Evolutionary conservation across 1,140 invertebrate species (phyloP).

Genomic region (Ceratosolen solmsi): DNA sequence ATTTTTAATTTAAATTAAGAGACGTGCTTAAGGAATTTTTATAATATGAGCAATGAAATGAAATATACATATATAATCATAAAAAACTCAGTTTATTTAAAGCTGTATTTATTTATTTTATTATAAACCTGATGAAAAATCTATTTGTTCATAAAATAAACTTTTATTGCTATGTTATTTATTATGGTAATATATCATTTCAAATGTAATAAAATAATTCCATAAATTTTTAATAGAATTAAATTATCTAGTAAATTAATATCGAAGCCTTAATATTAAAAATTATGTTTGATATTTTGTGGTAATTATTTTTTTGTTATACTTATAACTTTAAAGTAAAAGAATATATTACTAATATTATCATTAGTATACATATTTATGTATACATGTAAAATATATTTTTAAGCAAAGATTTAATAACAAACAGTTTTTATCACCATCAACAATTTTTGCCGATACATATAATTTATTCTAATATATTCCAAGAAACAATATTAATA

Average conservation of each 20-base stretch:
- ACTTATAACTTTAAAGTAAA: neutral
- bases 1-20: neutral
- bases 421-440: too few relatives aligned
- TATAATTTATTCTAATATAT: neutral
- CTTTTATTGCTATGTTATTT: constrained; percentile 13
- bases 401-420: too few relatives aligned
- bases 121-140: neutral
- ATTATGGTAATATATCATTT: too few relatives aligned
- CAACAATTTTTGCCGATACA: too few relatives aligned
- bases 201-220: too few relatives aligned
- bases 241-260: too few relatives aligned
- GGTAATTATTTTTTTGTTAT: neutral
- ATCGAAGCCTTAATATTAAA: neutral
- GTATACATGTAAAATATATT: too few relatives aligned
- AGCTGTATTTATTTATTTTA: neutral
- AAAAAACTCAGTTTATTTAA: too few relatives aligned
- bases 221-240: neutral
- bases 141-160: too few relatives aligned
- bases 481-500: neutral
- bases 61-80: neutral
- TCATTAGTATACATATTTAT: too few relatives aligned
- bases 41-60: constrained; percentile 12
- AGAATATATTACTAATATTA: neutral
- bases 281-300: neutral
- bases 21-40: neutral